These are phyloP conservation scores for Rhinella marina DNA, from an alignment of 2,797 vertebrate genomes.

Conservation along the genomic window DNA sequence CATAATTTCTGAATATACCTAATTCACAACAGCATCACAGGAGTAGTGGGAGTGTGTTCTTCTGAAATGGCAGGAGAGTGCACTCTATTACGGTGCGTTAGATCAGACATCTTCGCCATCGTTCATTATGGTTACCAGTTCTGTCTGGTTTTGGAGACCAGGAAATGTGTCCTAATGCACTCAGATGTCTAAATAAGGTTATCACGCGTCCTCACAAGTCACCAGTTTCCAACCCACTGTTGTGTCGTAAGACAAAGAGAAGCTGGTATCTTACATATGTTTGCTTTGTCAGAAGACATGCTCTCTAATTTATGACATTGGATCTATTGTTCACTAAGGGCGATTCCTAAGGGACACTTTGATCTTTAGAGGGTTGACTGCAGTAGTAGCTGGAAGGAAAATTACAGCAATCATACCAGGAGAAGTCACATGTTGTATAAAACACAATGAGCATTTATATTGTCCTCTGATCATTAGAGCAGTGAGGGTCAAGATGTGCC, in stretches of 20 bases:
- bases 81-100: neutral
- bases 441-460: constrained; percentile 34
- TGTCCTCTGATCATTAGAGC: constrained; percentile 1
- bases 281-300: neutral
- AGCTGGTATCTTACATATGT: neutral
- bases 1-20: neutral
- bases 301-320: constrained; percentile 19
- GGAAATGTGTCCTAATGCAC: constrained; percentile 16
- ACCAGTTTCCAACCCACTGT: constrained; percentile 2
- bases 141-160: constrained; percentile 43
- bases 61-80: neutral
- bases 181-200: constrained; percentile 37
- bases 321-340: constrained; percentile 30
- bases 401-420: constrained; percentile 22
- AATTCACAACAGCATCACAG: neutral
- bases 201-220: constrained; percentile 29
- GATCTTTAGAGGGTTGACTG: constrained; percentile 46
- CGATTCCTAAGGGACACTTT: constrained; percentile 34
- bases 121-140: constrained; percentile 50
- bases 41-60: neutral
- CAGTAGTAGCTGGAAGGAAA: constrained; percentile 39
- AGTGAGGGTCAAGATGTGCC: neutral
- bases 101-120: neutral
- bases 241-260: constrained; percentile 14
- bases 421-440: constrained; percentile 29